A percentile compares a stretch with the other conserved stretches of the same genome.
Evolutionary conservation across 2,113 vertebrate species (phyloP).

Genomic region (Dipodomys spectabilis): DNA sequence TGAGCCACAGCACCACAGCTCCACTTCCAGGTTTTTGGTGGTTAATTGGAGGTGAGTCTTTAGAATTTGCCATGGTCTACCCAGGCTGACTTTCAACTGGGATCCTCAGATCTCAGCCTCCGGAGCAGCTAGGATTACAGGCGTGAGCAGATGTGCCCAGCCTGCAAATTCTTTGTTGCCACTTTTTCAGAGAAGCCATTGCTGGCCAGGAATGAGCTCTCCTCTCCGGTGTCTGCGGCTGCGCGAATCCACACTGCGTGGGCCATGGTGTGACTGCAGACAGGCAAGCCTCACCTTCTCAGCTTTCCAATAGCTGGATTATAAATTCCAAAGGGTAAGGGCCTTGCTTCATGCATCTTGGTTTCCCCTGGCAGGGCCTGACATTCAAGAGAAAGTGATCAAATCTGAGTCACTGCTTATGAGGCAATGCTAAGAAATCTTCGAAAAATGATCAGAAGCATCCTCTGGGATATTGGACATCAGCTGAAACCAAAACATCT

Average conservation of each 20-base stretch:
- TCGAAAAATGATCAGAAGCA: neutral
- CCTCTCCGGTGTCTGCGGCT: neutral
- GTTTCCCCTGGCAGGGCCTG: neutral
- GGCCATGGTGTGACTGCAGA: fast-evolving
- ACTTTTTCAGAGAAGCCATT: neutral
- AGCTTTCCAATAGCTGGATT: neutral
- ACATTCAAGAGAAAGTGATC: neutral
- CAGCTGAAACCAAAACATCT: too few relatives aligned
- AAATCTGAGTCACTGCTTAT: neutral
- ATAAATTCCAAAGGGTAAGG: neutral
- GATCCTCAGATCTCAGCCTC: too few relatives aligned
- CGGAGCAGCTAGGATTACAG: too few relatives aligned
- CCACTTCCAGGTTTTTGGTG: too few relatives aligned
- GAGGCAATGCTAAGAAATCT: fast-evolving
- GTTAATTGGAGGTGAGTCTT: too few relatives aligned
- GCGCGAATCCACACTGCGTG: fast-evolving
- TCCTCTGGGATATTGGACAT: neutral
- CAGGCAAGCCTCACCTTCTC: neutral
- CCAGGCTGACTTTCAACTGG: too few relatives aligned
- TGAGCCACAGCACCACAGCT: too few relatives aligned
- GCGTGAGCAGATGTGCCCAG: too few relatives aligned
- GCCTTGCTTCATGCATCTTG: neutral
- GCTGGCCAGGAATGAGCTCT: neutral
- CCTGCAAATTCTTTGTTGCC: neutral
- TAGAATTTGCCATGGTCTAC: too few relatives aligned